These are phyloP conservation scores for Zaprionus ghesquierei DNA, from an alignment of 1,140 invertebrate genomes.

Conservation along the genomic window DNA sequence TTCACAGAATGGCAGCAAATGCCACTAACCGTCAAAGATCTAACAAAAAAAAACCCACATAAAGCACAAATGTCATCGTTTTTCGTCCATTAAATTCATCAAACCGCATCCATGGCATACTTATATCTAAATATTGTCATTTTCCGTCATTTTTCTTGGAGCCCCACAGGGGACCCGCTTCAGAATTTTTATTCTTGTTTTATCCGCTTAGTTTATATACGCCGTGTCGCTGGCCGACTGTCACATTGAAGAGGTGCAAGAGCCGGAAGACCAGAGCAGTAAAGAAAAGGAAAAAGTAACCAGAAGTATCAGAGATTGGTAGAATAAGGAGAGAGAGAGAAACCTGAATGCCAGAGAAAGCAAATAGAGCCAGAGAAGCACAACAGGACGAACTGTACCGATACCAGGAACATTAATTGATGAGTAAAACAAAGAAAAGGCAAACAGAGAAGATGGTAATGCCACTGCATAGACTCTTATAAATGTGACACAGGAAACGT, in stretches of 20 bases:
- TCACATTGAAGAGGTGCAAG: background rate
- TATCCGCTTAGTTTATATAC: background rate
- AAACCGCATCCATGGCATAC: background rate
- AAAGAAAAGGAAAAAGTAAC: background rate
- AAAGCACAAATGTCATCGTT: constrained; percentile 28
- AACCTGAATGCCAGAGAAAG: background rate
- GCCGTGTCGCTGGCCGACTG: constrained; percentile 30
- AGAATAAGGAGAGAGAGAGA: background rate
- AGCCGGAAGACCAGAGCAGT: background rate
- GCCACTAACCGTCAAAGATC: background rate
- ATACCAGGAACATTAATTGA: background rate
- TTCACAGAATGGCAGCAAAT: background rate
- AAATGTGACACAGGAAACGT: background rate
- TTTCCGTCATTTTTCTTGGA: background rate
- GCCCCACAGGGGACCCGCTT: background rate
- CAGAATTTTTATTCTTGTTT: background rate
- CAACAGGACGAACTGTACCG: background rate
- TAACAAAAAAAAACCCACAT: background rate
- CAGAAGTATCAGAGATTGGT: background rate
- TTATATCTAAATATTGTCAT: background rate
- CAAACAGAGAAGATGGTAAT: background rate
- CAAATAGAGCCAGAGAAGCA: background rate
- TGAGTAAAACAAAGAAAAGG: background rate
- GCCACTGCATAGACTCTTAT: constrained; percentile 39
- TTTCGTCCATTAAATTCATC: background rate